A percentile compares a stretch with the other conserved stretches of the same genome.
phyloP scores from a whole-genome alignment of 2,888 invertebrate genomes.

The Antheraea assamensis region DNA sequence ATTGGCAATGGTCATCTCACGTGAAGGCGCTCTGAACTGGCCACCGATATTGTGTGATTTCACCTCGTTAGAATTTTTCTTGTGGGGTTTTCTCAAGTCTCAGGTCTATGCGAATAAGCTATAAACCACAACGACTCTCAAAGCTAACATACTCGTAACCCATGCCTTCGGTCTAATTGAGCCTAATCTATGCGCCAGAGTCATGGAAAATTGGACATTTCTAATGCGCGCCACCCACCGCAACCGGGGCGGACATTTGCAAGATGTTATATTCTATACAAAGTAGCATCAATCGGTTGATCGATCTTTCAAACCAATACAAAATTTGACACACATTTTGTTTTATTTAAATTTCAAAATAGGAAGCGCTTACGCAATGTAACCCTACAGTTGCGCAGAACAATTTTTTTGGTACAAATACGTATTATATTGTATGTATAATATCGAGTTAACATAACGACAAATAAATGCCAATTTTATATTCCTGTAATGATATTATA shows the following conservation, averaged over 20 bases:
- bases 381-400: too few relatives aligned
- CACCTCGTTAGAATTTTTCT: not conserved
- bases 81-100: not conserved
- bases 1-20: not conserved
- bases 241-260: not conserved
- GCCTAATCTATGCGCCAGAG: not conserved
- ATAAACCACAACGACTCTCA: not conserved
- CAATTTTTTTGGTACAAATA: too few relatives aligned
- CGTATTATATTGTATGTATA: too few relatives aligned
- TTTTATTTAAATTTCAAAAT: too few relatives aligned
- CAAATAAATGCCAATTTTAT: too few relatives aligned
- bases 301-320: not conserved
- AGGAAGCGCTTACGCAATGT: too few relatives aligned
- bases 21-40: not conserved
- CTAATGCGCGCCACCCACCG: not conserved
- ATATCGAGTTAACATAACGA: too few relatives aligned
- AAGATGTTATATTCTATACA: not conserved
- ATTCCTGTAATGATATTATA: too few relatives aligned
- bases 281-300: not conserved
- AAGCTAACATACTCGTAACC: not conserved
- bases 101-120: not conserved
- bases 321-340: too few relatives aligned
- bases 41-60: not conserved
- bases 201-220: not conserved
- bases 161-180: not conserved